Base-by-base conservation (phyloP, 1,140 invertebrate species). In the Halictus rubicundus region DNA sequence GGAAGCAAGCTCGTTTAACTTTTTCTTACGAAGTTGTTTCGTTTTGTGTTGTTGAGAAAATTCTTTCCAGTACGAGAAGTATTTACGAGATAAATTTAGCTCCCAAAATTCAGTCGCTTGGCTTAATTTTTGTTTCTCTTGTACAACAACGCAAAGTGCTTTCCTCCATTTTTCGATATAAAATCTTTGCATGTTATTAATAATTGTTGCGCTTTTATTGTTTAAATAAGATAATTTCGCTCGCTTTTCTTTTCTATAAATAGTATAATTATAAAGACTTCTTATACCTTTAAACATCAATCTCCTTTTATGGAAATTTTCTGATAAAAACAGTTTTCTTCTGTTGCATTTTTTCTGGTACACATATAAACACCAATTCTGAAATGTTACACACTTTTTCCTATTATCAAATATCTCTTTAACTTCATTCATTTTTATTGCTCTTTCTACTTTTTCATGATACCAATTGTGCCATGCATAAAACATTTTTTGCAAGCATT, bases 81-180 rank as follows among this genome's bases (percentile, higher is more conserved):
- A 79, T 59, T 79, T 72, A 57, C 23, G 25, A 14, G 16, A 46
- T 25, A 73, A 10, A 57, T 66, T 66, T 16, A 32, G 7, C 59
- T 73, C 37, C 37, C 59, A 73, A 21, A 65, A 60, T 27, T 66
- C 7, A 5, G 37, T 65, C 0, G 77, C 77, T 32, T 37, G 46
- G 49, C n/a, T 25, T n/a, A 73, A 42, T 65, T 66, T 79, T 27
- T 32, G 61, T 25, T 79, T 79, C 21, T 79, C 77, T 64, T 65
- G 77, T 3, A 65, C 0, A 16, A 9, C 1, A 59, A 16, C 21
- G 12, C 39, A 73, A 59, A 79, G 69, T 1, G 69, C 23, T 8
- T 10, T 57, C n/a, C 37, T 79, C 77, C 77, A 79, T 73, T 73
- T 66, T 21, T 73, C 69, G 1, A 79, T 54, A 12, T 57, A 79